Base-by-base conservation (phyloP, 2,797 vertebrate species). In the Benthosema pterotum region DNA sequence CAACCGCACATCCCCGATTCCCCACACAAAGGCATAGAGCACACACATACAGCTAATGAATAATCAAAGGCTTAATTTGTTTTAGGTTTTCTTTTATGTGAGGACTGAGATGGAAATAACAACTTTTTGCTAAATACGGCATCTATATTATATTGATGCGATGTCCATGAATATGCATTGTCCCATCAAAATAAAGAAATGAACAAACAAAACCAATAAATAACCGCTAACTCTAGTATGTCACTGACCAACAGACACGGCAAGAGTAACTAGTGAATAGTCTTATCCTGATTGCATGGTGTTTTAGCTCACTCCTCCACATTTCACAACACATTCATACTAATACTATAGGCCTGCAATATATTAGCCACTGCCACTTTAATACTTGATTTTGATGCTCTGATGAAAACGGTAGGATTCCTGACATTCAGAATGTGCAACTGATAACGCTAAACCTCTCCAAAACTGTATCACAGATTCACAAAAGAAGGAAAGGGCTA, bases 191-290 rank as follows among this genome's bases (percentile, higher is more conserved):
- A 76, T 69, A 67, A 45, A 46, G 49, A 22, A 22, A 22, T 22
- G 57, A 59, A 69, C 57, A 49, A n/a, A n/a, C n/a, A n/a, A n/a
- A n/a, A n/a, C n/a, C n/a, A n/a, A n/a, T n/a, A n/a, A n/a, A n/a
- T n/a, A n/a, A n/a, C n/a, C 57, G 63, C 83, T 84, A 60, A 77
- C 65, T 83, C 71, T 56, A 66, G 87, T 88, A 73, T 80, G 77
- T 86, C 84, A 85, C 49, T 51, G 11, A 38, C 65, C 73, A n/a
- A n/a, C n/a, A n/a, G n/a, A n/a, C 80, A 50, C 57, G 81, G 80
- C 32, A 78, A 83, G 48, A 84, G 84, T 73, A 77, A 78, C 61
- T 74, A 68, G 79, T 69, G 65, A 59, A 53, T 73, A 65, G 7
- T 32, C 6, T 73, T 55, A 42, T 7, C 4, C 56, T 57, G 25